Percentiles rank a stretch among this genome's conserved stretches.
Evolutionary conservation across 2,113 vertebrate species (phyloP).

Genomic region (Cephalophus harveyi): DNA sequence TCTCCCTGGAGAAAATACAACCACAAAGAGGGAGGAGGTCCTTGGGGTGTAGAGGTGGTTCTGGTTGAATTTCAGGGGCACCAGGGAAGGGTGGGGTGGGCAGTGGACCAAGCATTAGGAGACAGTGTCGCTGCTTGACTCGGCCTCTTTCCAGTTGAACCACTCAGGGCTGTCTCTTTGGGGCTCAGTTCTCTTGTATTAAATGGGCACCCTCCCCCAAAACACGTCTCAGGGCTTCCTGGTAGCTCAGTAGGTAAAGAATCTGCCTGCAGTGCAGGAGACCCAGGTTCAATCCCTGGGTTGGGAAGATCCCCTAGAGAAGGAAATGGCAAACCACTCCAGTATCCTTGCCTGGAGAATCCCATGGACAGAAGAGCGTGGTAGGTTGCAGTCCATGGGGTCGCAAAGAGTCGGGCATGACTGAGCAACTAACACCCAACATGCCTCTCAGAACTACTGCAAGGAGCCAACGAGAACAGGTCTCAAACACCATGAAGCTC

Average conservation of each 20-base stretch:
- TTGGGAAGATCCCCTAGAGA: not conserved
- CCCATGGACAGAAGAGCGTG: not conserved
- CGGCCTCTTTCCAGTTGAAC: not conserved
- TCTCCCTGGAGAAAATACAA: not conserved
- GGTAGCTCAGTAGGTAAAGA: not conserved
- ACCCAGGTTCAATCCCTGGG: not conserved
- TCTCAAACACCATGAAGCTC: not conserved
- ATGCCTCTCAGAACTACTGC: not conserved
- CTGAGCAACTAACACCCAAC: not conserved
- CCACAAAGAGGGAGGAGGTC: not conserved
- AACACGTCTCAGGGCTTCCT: not conserved
- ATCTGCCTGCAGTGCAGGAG: not conserved
- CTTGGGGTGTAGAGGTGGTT: fast-evolving
- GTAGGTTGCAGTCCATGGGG: not conserved
- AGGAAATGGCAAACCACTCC: not conserved
- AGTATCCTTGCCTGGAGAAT: not conserved
- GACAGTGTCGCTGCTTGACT: not conserved
- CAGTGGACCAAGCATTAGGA: not conserved
- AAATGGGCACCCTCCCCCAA: not conserved
- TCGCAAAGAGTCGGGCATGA: not conserved
- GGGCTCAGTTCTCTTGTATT: not conserved
- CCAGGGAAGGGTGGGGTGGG: not conserved
- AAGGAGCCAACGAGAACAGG: not conserved
- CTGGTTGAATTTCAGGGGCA: not conserved
- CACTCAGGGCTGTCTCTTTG: not conserved